Base-by-base conservation (phyloP, 2,797 vertebrate genomes). In the Vireo griseus region DNA sequence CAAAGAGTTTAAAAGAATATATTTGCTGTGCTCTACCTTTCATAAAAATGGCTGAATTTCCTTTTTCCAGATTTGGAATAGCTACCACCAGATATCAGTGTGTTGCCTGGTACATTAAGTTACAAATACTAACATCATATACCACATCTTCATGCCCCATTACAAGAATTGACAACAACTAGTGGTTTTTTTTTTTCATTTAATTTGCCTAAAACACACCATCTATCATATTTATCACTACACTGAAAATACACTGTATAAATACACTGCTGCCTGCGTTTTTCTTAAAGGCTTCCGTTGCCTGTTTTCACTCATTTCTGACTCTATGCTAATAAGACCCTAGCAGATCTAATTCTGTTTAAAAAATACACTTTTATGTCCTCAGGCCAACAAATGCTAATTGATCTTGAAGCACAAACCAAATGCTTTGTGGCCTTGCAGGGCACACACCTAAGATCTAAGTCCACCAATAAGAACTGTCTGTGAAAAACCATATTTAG, bases 11-110 rank as follows among this genome's bases (percentile, higher is more conserved):
- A 37, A 63, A 17, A 24, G 24, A 29, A 82, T 2, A 1, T 14
- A 63, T 62, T 74, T 45, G 51, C 55, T 29, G 7, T 20, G 40
- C 16, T 88, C 37, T 31, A 25, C 13, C 14, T 71, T 66, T 69
- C 19, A 61, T 29, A 52, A 61, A 44, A 66, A 65, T 2, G 18
- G n/a, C 0, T 61, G 4, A 21, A 48, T 83, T 61, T 66, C 37
- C n/a, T 86, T 78, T 33, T 55, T n/a, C 20, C n/a, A 39, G 11
- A 20, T 47, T 61, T 51, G 67, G n/a, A 91, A 76, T 5, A 25
- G 40, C 26, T 4, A 1, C 29, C 19, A 71, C 26, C 31, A 47
- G 17, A 13, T 3, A 7, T 11, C 1, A 45, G 33, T 0, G 0
- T 4, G 9, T 29, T 45, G 24, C 18, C 66, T 50, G 29, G 51